A percentile compares a stretch with the other conserved stretches of the same genome.
These are phyloP conservation scores for Pithys albifrons DNA, from an alignment of 2,113 vertebrate genomes.

Conservation along the genomic window DNA sequence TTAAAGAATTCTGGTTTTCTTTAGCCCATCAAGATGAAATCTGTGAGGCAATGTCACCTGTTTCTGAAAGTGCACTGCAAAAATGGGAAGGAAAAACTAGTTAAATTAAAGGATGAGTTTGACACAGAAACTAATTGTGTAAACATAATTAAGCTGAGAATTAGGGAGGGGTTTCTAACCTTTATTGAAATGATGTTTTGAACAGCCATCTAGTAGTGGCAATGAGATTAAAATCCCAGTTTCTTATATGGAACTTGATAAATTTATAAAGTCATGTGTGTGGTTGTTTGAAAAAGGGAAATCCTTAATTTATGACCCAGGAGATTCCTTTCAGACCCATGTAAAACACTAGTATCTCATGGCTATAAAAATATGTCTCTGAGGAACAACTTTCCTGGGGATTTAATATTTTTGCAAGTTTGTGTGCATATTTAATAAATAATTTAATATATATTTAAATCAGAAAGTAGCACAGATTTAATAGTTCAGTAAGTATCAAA, in stretches of 20 bases:
- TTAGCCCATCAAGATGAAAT: not conserved
- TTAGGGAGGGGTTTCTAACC: not conserved
- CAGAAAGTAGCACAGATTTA: constrained; percentile 48
- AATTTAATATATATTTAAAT: not conserved
- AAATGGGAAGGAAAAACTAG: not conserved
- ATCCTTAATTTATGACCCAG: not conserved
- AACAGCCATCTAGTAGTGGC: not conserved
- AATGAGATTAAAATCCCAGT: not conserved
- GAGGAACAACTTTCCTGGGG: constrained; percentile 2
- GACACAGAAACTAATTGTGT: not conserved
- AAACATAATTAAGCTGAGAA: constrained; percentile 1
- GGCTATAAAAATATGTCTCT: not conserved
- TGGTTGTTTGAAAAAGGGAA: not conserved
- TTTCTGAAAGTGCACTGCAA: not conserved
- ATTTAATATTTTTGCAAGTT: constrained; percentile 7
- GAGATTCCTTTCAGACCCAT: not conserved
- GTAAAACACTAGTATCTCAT: not conserved
- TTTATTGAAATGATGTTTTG: not conserved
- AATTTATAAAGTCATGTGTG: not conserved
- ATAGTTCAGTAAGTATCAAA: constrained; percentile 50
- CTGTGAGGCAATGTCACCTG: not conserved
- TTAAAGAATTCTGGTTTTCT: not conserved
- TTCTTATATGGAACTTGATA: not conserved
- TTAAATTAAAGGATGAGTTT: not conserved
- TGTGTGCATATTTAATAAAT: not conserved